A percentile compares a stretch with the other conserved stretches of the same genome.
Evolutionary conservation across 2,797 vertebrate genomes (phyloP).

Genomic region (Tauraco hartlaubi): DNA sequence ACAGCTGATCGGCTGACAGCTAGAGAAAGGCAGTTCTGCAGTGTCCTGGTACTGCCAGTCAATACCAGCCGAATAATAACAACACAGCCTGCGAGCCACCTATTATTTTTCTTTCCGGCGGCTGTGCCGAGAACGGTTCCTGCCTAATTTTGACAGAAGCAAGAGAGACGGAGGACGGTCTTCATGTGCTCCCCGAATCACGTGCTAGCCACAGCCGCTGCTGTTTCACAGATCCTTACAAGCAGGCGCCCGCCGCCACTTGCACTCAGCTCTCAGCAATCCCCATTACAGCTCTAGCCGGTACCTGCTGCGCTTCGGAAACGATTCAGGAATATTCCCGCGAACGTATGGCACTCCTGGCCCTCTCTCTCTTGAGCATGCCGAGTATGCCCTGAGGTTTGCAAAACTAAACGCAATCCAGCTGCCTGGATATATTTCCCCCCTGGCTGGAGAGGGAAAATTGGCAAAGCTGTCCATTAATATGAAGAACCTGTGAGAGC

Average conservation of each 20-base stretch:
- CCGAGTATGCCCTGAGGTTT: slow-evolving; percentile 15
- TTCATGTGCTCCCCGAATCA: not conserved
- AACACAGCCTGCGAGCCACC: not conserved
- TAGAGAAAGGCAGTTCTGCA: slow-evolving; percentile 45
- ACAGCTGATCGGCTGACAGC: slow-evolving; percentile 54
- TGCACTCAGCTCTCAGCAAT: not conserved
- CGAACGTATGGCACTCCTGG: not conserved
- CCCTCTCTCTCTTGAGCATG: not conserved
- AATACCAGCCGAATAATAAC: slow-evolving; percentile 51
- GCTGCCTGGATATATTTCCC: slow-evolving; percentile 28
- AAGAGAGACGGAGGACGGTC: not conserved
- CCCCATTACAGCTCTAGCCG: not conserved
- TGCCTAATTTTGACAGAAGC: slow-evolving; percentile 43
- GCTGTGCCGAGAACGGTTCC: not conserved
- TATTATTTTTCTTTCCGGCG: slow-evolving; percentile 25
- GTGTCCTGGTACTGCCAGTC: slow-evolving; percentile 54
- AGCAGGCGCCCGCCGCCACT: rapidly evolving
- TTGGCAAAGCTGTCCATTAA: slow-evolving; percentile 57
- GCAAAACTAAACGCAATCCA: slow-evolving; percentile 43
- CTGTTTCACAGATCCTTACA: not conserved
- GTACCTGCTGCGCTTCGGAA: not conserved
- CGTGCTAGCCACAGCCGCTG: rapidly evolving
- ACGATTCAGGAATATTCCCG: not conserved
- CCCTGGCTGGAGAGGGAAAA: not conserved
- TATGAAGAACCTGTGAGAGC: not conserved